Evolutionary conservation across 2,797 vertebrate genomes (phyloP).

Genomic region (Microctenopoma lineatum): DNA sequence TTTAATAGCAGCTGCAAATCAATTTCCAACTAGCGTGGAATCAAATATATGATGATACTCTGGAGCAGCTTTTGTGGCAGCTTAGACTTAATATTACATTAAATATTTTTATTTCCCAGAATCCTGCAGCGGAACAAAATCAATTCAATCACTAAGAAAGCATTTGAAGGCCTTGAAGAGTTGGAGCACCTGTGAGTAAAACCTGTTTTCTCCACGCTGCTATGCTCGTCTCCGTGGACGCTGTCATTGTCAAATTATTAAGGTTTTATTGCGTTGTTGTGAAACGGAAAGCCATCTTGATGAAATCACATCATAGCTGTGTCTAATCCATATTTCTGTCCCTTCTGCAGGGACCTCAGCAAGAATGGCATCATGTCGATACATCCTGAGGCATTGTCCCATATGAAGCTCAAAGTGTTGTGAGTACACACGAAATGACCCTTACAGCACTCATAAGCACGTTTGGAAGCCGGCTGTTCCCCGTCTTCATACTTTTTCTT

Average conservation of each 20-base stretch:
- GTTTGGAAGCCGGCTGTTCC: constrained; percentile 1
- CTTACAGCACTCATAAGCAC: constrained; percentile 3
- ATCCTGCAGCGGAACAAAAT: constrained; percentile 93
- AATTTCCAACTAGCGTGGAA: neutral
- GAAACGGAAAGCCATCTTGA: constrained; percentile 34
- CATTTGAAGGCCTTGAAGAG: constrained; percentile 90
- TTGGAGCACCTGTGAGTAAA: constrained; percentile 92
- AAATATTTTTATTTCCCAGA: constrained; percentile 76
- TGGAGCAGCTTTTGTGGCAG: neutral
- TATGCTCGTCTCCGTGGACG: constrained; percentile 1
- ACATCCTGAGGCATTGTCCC: constrained; percentile 90
- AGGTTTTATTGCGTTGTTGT: constrained; percentile 43
- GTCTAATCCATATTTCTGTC: constrained; percentile 54
- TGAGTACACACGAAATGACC: constrained; percentile 81
- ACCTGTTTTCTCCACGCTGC: neutral
- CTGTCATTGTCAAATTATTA: constrained; percentile 23
- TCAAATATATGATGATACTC: neutral
- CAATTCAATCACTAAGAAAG: constrained; percentile 92
- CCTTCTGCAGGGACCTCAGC: constrained; percentile 88
- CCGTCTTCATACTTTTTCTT: constrained; percentile 8
- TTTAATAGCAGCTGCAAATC: neutral
- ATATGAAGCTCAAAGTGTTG: constrained; percentile 89
- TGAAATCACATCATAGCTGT: constrained; percentile 21
- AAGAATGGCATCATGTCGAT: constrained; percentile 94
- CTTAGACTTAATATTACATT: neutral